phyloP scores from a whole-genome alignment of 1,140 invertebrate species.

The Bacillus rossius region DNA sequence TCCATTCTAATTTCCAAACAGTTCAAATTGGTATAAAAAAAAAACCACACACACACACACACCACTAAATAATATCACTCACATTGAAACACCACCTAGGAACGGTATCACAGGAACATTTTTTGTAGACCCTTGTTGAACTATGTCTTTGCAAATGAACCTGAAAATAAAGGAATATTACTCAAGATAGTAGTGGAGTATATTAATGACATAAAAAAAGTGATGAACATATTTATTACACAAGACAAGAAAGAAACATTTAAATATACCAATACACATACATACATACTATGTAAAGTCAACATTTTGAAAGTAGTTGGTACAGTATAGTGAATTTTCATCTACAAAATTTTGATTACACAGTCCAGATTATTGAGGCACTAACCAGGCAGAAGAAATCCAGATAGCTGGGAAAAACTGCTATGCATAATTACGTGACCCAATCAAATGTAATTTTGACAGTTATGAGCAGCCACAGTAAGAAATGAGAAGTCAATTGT shows the following conservation, averaged over 20 bases:
- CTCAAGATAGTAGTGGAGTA: background rate
- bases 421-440: no score
- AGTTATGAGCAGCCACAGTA: no score
- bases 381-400: no score
- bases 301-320: no score
- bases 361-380: no score
- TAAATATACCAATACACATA: background rate
- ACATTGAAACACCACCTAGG: conserved; percentile 68
- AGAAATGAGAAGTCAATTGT: no score
- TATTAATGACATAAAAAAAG: background rate
- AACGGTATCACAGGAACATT: conserved; percentile 60
- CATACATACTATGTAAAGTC: background rate
- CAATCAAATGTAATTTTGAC: no score
- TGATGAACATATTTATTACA: background rate
- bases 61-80: conserved; percentile 38
- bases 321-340: no score
- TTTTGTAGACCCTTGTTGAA: conserved; percentile 55
- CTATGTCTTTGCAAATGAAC: conserved; percentile 63
- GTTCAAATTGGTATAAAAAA: background rate
- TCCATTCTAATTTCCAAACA: background rate
- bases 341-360: no score
- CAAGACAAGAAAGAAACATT: background rate
- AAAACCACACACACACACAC: background rate
- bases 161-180: conserved; percentile 30
- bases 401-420: no score